Evolutionary conservation across 2,797 vertebrate genomes (phyloP).

Genomic region (Hippocampus kuda): DNA sequence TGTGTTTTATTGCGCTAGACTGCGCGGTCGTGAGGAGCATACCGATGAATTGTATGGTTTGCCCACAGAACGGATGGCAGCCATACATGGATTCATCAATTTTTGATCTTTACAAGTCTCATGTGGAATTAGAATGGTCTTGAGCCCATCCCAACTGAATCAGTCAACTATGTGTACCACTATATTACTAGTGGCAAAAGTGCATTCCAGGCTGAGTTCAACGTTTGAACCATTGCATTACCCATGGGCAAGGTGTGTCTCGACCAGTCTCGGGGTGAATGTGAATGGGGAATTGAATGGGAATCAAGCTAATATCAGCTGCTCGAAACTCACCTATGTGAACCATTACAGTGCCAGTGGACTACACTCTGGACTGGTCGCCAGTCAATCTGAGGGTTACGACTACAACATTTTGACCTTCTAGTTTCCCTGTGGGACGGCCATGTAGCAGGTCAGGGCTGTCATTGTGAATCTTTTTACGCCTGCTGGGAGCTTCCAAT

Average conservation of each 20-base stretch:
- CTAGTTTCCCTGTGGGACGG: background rate
- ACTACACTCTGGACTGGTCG: no score
- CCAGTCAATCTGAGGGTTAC: no score
- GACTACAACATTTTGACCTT: background rate
- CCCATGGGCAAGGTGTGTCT: background rate
- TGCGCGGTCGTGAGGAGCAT: slow-evolving; percentile 1
- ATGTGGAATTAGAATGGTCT: background rate
- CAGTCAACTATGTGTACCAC: background rate
- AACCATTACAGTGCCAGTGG: background rate
- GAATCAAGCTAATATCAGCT: background rate
- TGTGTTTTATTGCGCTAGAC: slow-evolving; percentile 3
- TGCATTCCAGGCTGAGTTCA: no score
- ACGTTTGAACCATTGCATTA: no score
- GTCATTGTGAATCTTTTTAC: background rate
- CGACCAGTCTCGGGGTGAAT: no score
- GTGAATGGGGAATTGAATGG: background rate
- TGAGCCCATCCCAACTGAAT: background rate
- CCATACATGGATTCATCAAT: background rate
- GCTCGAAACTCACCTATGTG: background rate
- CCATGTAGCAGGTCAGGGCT: background rate
- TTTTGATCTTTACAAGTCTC: background rate
- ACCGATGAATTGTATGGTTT: background rate
- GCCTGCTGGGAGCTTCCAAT: background rate
- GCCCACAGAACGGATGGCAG: background rate
- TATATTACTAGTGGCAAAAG: background rate